These are phyloP conservation scores for Rhizomys pruinosus DNA, from an alignment of 2,113 vertebrate species.

Conservation along the genomic window DNA sequence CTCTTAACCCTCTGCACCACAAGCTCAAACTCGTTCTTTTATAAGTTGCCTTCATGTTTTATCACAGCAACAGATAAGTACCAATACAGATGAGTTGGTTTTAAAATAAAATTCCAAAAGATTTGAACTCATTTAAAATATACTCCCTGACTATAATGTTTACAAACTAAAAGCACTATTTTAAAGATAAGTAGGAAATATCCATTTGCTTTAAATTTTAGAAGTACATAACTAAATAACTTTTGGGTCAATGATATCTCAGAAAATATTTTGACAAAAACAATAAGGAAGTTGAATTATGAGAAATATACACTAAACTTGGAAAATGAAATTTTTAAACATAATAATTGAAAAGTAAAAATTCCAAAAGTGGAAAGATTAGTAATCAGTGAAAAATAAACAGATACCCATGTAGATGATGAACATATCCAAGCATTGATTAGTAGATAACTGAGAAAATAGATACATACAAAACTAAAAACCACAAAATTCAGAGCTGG, in stretches of 20 bases:
- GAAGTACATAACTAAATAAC: slow-evolving; percentile 7
- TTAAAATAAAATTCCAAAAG: slow-evolving; percentile 6
- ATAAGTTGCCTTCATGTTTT: no score
- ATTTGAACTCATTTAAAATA: background rate
- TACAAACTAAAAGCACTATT: background rate
- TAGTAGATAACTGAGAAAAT: slow-evolving; percentile 22
- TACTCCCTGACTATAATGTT: background rate
- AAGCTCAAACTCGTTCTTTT: no score
- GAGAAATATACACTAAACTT: background rate
- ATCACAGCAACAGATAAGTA: no score
- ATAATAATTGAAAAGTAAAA: slow-evolving; percentile 26
- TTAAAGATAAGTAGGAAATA: slow-evolving; percentile 5
- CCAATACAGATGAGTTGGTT: background rate
- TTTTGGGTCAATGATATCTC: slow-evolving; percentile 28
- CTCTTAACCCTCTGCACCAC: no score
- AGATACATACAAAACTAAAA: no score
- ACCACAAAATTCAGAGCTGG: background rate
- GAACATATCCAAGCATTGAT: slow-evolving; percentile 7
- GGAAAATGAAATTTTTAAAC: background rate
- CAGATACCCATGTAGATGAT: background rate
- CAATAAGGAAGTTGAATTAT: slow-evolving; percentile 14
- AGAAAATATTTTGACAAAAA: slow-evolving; percentile 18
- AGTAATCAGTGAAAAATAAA: background rate
- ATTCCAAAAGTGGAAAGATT: background rate
- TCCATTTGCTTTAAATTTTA: background rate